phyloP scores from a whole-genome alignment of 1,140 invertebrate genomes.

The Bombus waltoni region DNA sequence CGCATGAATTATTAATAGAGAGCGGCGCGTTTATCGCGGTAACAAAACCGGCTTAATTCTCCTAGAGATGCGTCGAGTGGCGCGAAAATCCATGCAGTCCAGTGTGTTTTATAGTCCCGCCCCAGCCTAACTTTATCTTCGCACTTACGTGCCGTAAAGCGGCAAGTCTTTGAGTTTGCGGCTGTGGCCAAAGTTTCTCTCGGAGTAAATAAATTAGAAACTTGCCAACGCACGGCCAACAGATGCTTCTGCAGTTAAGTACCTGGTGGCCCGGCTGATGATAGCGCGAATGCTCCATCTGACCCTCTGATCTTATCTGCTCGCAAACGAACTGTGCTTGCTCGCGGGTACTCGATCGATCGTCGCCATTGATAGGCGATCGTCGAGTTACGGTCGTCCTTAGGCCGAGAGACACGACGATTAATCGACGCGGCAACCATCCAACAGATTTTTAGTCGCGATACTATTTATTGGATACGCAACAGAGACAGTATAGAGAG shows the following conservation, averaged over 20 bases:
- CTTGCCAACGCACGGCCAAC: slow-evolving; percentile 44
- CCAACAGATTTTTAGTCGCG: background rate
- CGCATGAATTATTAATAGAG: slow-evolving; percentile 41
- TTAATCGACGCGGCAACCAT: background rate
- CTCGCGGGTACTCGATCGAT: background rate
- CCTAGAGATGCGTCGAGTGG: slow-evolving; percentile 12
- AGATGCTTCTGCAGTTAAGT: slow-evolving; percentile 60
- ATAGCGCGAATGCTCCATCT: slow-evolving; percentile 7
- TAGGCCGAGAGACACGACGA: background rate
- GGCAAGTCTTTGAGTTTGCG: background rate
- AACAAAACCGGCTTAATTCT: slow-evolving; percentile 23
- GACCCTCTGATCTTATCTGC: slow-evolving; percentile 43
- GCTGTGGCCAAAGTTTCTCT: slow-evolving; percentile 30
- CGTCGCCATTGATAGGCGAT: background rate
- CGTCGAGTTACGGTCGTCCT: slow-evolving; percentile 33
- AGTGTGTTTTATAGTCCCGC: slow-evolving; percentile 22
- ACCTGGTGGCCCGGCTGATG: slow-evolving; percentile 39
- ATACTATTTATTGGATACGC: background rate
- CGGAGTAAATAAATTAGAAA: slow-evolving; percentile 65
- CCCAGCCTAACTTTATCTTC: slow-evolving; percentile 15
- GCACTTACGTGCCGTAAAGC: slow-evolving; percentile 30
- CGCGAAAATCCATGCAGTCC: slow-evolving; percentile 36
- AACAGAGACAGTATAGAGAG: no score
- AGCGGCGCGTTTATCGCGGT: slow-evolving; percentile 1
- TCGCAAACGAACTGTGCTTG: slow-evolving; percentile 48